Conservation (phyloP, 2,888 invertebrate genomes). For the Nomada fucata region DNA sequence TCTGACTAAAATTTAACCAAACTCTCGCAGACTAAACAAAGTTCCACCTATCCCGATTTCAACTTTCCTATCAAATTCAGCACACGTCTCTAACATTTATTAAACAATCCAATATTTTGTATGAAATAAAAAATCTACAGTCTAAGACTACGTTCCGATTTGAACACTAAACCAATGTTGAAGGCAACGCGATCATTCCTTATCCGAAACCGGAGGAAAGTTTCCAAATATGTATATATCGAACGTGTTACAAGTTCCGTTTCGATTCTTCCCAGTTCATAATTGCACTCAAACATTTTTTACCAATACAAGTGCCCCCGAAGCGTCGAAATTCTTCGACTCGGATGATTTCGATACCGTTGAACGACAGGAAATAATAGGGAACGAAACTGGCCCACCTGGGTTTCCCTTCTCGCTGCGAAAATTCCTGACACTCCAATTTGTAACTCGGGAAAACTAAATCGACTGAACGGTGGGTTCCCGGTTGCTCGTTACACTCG, state of each 20-base stretch:
- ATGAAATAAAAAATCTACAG: no score
- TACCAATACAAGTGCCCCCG: neutral
- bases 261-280: neutral
- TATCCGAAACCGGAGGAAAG: no score
- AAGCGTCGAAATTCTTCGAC: neutral
- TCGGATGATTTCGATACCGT: neutral
- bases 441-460: constrained; percentile 41
- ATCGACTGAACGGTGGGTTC: constrained; percentile 28
- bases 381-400: neutral
- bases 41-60: neutral
- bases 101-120: no score
- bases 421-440: constrained; percentile 47
- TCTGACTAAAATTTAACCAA: constrained; percentile 10
- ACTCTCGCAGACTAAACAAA: neutral
- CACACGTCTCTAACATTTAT: neutral
- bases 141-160: neutral
- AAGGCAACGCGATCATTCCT: neutral
- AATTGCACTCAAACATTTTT: neutral
- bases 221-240: no score
- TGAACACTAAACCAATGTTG: neutral
- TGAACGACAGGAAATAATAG: constrained; percentile 21
- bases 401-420: neutral
- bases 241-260: no score
- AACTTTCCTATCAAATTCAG: neutral
- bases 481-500: constrained; percentile 39